Evolutionary conservation across 2,888 invertebrate genomes (phyloP).

Genomic region (Noctua janthina): DNA sequence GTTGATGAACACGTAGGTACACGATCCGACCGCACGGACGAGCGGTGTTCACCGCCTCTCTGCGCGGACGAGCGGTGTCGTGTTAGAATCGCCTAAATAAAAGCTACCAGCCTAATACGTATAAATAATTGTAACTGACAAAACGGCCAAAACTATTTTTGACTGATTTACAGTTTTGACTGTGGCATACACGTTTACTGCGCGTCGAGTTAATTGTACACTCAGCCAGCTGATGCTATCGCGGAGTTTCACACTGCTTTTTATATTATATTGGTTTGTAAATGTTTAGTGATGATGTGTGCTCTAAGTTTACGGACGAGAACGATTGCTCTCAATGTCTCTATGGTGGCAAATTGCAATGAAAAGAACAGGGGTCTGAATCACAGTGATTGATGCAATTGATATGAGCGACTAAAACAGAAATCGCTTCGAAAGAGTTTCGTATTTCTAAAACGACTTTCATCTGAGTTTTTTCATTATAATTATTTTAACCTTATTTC

Average conservation of each 20-base stretch:
- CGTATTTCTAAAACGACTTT: not conserved
- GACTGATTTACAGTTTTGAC: not conserved
- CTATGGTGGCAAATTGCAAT: not conserved
- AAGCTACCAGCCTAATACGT: too few species aligned
- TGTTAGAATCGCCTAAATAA: too few species aligned
- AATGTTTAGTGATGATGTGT: conserved; percentile 38
- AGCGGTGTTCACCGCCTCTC: not conserved
- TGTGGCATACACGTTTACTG: conserved; percentile 3
- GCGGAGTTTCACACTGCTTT: conserved; percentile 43
- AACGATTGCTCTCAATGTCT: conserved; percentile 19
- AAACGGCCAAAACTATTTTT: not conserved
- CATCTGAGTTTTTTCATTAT: not conserved
- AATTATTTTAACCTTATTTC: not conserved
- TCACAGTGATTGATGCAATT: not conserved
- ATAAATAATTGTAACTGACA: not conserved
- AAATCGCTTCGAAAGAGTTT: not conserved
- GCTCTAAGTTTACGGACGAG: conserved; percentile 16
- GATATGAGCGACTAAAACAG: not conserved
- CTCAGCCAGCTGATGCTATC: conserved; percentile 44
- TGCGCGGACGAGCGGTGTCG: not conserved
- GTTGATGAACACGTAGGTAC: not conserved
- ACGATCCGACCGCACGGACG: not conserved
- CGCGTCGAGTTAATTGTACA: conserved; percentile 48
- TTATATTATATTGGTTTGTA: conserved; percentile 46
- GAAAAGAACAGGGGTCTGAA: not conserved